Percentiles rank a stretch among this genome's conserved stretches.
Evolutionary conservation across 2,113 vertebrate genomes (phyloP).

Genomic region (Corythaixoides concolor): DNA sequence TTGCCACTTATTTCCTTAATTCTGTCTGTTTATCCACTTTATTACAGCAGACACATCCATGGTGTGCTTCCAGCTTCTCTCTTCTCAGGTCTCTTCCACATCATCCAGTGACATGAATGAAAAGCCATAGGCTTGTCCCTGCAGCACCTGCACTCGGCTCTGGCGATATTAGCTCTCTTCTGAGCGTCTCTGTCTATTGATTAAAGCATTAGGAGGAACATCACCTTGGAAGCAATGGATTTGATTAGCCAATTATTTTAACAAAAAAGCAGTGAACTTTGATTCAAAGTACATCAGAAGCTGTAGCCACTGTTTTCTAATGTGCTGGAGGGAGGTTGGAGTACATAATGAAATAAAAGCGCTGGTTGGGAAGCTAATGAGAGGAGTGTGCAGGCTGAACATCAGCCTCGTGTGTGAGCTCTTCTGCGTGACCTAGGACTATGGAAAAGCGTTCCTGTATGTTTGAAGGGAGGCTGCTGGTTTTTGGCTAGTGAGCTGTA

Average conservation of each 20-base stretch:
- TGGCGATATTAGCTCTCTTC: not conserved
- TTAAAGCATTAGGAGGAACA: not conserved
- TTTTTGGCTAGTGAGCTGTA: not conserved
- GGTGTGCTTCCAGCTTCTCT: not conserved
- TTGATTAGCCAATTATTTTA: not conserved
- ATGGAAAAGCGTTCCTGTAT: not conserved
- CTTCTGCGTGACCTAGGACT: not conserved
- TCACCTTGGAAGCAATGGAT: not conserved
- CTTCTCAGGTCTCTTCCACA: not conserved
- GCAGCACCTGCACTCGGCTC: fast-evolving
- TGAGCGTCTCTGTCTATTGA: not conserved
- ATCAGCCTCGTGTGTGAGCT: fast-evolving
- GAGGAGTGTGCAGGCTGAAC: not conserved
- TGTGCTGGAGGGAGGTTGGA: not conserved
- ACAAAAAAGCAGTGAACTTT: not conserved
- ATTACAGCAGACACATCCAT: not conserved
- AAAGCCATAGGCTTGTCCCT: not conserved
- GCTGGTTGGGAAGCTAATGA: fast-evolving
- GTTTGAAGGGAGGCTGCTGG: not conserved
- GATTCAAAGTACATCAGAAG: not conserved
- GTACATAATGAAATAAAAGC: too few relatives aligned
- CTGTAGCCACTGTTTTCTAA: not conserved
- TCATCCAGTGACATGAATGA: not conserved
- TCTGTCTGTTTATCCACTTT: not conserved
- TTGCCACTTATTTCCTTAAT: not conserved